Percentiles rank a stretch among this genome's conserved stretches.
Evolutionary conservation across 2,113 vertebrate genomes (phyloP).

Genomic region (Triplophysa tibetana): DNA sequence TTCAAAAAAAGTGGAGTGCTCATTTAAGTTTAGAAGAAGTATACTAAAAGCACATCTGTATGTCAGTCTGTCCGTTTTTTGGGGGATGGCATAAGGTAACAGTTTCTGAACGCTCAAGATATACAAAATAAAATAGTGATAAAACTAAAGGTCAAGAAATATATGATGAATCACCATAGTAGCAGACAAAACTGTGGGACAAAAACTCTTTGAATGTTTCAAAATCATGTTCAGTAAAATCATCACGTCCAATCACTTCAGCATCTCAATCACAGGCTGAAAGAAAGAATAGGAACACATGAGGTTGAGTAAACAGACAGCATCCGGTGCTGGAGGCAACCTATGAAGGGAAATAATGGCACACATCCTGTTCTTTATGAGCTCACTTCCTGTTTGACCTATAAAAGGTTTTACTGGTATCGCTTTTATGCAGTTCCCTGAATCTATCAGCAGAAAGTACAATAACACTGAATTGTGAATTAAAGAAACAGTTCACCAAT

Average conservation of each 20-base stretch:
- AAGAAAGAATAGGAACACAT: background rate
- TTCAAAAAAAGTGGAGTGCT: too few species aligned
- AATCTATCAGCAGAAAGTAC: background rate
- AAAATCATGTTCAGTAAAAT: background rate
- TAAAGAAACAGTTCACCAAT: background rate
- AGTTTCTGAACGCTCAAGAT: too few species aligned
- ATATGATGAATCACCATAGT: background rate
- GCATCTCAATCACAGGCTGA: background rate
- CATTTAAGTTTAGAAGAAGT: too few species aligned
- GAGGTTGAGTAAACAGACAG: slow-evolving; percentile 1
- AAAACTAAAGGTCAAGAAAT: background rate
- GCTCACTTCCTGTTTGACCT: slow-evolving; percentile 29
- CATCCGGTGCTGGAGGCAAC: background rate
- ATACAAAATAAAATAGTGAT: too few species aligned
- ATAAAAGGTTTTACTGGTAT: background rate
- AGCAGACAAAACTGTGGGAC: background rate
- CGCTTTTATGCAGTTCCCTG: background rate
- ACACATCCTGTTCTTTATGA: slow-evolving; percentile 29
- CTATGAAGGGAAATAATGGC: slow-evolving; percentile 2
- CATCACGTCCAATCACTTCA: background rate
- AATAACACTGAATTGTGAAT: background rate
- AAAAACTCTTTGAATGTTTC: background rate
- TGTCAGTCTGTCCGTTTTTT: too few species aligned
- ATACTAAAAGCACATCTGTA: too few species aligned
- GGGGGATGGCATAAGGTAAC: background rate